These are phyloP conservation scores for Octodonta nipae DNA, from an alignment of 2,888 invertebrate genomes.

Conservation along the genomic window DNA sequence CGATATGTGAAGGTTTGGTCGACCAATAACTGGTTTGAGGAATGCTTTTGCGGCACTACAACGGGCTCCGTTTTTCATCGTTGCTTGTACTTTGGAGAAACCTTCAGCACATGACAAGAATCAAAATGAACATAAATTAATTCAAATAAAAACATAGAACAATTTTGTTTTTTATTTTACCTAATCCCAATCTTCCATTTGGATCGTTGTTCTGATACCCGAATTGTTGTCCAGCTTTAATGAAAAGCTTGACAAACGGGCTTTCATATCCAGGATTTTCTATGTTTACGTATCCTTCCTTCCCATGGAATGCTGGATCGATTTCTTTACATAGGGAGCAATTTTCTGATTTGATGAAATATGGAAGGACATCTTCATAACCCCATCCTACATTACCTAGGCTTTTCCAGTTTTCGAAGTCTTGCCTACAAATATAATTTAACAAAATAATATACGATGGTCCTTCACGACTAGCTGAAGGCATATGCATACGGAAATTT, in stretches of 20 bases:
- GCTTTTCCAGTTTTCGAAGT: constrained; percentile 71
- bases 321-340: constrained; percentile 44
- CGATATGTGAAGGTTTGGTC: constrained; percentile 57
- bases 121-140: constrained; percentile 1
- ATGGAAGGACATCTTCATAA: constrained; percentile 56
- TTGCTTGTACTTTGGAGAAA: constrained; percentile 59
- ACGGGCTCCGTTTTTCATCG: constrained; percentile 55
- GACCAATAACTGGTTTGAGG: constrained; percentile 48
- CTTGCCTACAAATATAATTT: constrained; percentile 33
- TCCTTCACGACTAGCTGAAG: too few species aligned
- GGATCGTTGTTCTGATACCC: constrained; percentile 61
- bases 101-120: constrained; percentile 33
- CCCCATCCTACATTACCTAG: constrained; percentile 63
- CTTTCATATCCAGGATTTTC: constrained; percentile 51
- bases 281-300: constrained; percentile 54
- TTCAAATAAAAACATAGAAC: background rate
- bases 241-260: constrained; percentile 49
- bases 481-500: too few species aligned
- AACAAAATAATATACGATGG: too few species aligned
- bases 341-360: constrained; percentile 69
- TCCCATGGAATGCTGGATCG: constrained; percentile 53
- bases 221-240: constrained; percentile 51
- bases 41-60: constrained; percentile 73
- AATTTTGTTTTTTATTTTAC: constrained; percentile 5
- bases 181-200: constrained; percentile 43